These are phyloP conservation scores for Ophion ventricosus DNA, from an alignment of 2,888 invertebrate species.

Conservation along the genomic window DNA sequence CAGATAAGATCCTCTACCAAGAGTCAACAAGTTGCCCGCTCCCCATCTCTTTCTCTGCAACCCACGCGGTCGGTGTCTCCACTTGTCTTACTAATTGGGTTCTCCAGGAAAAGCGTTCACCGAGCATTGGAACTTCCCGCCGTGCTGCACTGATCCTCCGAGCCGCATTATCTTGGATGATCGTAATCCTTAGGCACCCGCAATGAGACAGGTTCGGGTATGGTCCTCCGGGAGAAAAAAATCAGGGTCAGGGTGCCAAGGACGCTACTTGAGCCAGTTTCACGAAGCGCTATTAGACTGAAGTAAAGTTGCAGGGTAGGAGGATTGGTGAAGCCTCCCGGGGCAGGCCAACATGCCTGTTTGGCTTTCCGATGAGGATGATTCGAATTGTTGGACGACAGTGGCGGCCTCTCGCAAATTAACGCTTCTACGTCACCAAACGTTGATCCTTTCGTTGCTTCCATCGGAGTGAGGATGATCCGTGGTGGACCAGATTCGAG, in stretches of 20 bases:
- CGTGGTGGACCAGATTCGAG: conserved; percentile 13
- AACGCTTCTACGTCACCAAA: conserved; percentile 31
- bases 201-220: background rate
- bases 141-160: no score
- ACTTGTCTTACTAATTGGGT: conserved; percentile 11
- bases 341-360: no score
- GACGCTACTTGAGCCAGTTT: conserved; percentile 49
- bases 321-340: background rate
- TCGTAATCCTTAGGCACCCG: conserved; percentile 2
- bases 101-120: background rate
- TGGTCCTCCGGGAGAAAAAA: background rate
- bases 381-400: conserved; percentile 42
- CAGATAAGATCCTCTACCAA: conserved; percentile 68
- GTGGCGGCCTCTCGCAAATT: conserved; percentile 47
- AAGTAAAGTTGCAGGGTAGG: conserved; percentile 31
- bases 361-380: conserved; percentile 40
- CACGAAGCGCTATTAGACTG: conserved; percentile 34
- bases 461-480: conserved; percentile 15
- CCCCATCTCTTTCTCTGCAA: conserved; percentile 16
- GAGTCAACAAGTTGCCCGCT: conserved; percentile 72
- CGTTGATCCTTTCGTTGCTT: conserved; percentile 15
- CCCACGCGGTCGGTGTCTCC: background rate
- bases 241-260: conserved; percentile 61
- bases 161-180: background rate
- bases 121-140: conserved; percentile 18